Conservation (phyloP, 2,888 invertebrate genomes). For the Conops quadrifasciatus region DNA sequence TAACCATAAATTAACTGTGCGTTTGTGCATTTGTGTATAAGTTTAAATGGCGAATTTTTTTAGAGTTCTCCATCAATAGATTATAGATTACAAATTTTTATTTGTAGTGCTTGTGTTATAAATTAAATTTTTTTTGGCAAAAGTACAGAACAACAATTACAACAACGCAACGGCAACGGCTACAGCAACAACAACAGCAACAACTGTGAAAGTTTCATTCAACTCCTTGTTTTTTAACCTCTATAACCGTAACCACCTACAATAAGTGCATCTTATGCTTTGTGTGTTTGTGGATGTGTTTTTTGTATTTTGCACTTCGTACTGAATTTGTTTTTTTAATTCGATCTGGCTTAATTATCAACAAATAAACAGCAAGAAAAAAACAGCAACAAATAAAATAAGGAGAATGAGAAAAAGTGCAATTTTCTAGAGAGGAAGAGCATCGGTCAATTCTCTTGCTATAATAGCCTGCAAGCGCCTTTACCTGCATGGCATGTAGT, state of each 20-base stretch:
- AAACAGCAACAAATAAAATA: background rate
- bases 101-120: no score
- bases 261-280: conserved; percentile 4
- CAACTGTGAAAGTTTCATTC: conserved; percentile 27
- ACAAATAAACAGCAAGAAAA: background rate
- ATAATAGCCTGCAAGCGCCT: background rate
- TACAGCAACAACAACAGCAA: no score
- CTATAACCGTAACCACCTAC: background rate
- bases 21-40: no score
- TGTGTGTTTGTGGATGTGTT: background rate
- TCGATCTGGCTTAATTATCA: background rate
- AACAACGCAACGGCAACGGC: no score
- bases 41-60: no score
- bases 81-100: no score
- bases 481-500: conserved; percentile 1
- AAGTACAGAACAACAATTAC: no score
- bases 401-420: background rate
- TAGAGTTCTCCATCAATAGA: no score
- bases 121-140: no score
- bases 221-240: conserved; percentile 11
- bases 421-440: background rate
- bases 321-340: background rate
- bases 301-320: background rate
- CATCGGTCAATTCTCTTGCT: no score
- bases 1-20: no score